Percentiles rank a stretch among this genome's conserved stretches.
These are phyloP conservation scores for Aptenodytes patagonicus DNA, from an alignment of 2,113 vertebrate genomes.

Conservation along the genomic window DNA sequence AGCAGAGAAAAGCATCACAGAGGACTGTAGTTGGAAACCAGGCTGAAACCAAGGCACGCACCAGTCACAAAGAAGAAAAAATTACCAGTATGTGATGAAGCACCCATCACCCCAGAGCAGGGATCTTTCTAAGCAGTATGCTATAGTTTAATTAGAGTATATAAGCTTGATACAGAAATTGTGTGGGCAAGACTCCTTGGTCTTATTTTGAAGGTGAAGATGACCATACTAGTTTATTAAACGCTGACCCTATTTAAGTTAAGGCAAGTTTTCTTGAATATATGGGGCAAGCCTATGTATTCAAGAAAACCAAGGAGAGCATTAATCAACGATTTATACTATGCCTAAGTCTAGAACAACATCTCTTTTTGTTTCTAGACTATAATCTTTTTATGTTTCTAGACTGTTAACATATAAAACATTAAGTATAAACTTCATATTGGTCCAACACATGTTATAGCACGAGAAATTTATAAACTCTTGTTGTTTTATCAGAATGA, in stretches of 20 bases:
- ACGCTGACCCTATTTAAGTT: background rate
- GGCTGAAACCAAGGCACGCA: background rate
- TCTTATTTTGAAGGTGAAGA: background rate
- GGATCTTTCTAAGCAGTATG: background rate
- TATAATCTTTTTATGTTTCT: background rate
- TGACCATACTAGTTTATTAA: background rate
- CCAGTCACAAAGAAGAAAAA: background rate
- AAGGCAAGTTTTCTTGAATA: background rate
- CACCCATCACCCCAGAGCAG: background rate
- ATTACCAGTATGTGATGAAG: background rate
- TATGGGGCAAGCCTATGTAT: background rate
- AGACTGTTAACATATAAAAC: background rate
- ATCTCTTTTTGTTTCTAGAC: background rate
- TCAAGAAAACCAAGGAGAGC: background rate
- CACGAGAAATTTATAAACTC: background rate
- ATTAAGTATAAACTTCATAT: background rate
- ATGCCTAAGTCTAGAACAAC: background rate
- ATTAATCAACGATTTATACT: background rate
- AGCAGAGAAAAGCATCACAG: background rate
- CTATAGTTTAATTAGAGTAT: background rate
- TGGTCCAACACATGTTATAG: background rate
- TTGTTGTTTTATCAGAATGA: background rate
- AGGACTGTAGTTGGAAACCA: background rate
- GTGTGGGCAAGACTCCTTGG: background rate
- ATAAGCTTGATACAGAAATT: background rate